These are phyloP conservation scores for Antigone vipio DNA, from an alignment of 2,113 vertebrate species.

Conservation along the genomic window DNA sequence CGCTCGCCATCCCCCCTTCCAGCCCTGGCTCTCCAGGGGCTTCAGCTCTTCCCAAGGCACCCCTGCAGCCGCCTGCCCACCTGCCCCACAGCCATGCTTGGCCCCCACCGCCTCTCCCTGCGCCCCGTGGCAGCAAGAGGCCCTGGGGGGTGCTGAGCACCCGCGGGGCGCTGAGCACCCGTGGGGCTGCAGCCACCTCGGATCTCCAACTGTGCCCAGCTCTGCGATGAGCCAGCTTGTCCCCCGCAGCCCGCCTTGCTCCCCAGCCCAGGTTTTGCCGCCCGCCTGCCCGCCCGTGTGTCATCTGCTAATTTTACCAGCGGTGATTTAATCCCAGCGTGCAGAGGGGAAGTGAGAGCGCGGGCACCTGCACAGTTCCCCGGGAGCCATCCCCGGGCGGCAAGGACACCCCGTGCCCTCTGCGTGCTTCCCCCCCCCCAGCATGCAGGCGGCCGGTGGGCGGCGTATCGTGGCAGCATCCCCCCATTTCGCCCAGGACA, in stretches of 20 bases:
- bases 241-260: background rate
- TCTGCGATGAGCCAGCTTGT: fast-evolving
- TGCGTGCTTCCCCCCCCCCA: background rate
- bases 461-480: fast-evolving
- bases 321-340: background rate
- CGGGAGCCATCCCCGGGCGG: fast-evolving
- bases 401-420: background rate
- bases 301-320: conserved; percentile 57
- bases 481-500: background rate
- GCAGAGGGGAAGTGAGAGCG: background rate
- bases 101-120: background rate
- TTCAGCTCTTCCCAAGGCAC: background rate
- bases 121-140: too few relatives aligned
- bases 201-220: fast-evolving
- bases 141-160: background rate
- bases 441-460: fast-evolving
- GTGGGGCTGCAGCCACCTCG: fast-evolving
- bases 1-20: background rate
- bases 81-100: fast-evolving
- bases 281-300: background rate
- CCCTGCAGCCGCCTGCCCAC: background rate
- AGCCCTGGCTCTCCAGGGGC: background rate
- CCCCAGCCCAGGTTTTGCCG: background rate
- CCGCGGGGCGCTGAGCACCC: fast-evolving
- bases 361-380: background rate